phyloP scores from a whole-genome alignment of 1,140 invertebrate species.

The Drosophila lini region DNA sequence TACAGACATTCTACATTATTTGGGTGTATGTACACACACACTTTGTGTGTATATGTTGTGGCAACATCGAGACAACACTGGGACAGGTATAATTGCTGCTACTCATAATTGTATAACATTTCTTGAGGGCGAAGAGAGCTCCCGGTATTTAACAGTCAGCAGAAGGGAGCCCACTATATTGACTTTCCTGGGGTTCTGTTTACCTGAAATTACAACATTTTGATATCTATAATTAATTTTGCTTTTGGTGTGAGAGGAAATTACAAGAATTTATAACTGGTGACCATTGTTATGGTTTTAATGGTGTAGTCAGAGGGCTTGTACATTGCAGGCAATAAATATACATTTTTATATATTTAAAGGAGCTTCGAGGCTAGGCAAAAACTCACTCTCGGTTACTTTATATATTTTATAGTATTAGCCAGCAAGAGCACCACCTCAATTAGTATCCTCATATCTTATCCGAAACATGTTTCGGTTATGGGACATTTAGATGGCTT shows the following conservation, averaged over 20 bases:
- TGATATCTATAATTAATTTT: not conserved
- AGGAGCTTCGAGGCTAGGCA: too few relatives aligned
- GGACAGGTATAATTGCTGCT: slow-evolving; percentile 47
- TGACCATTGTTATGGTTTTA: not conserved
- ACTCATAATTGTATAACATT: slow-evolving; percentile 51
- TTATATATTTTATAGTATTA: too few relatives aligned
- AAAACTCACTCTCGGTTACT: not conserved
- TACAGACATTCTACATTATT: slow-evolving; percentile 50
- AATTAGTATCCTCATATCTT: slow-evolving; percentile 46
- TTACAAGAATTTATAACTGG: not conserved
- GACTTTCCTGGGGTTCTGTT: slow-evolving; percentile 3
- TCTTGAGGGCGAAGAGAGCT: slow-evolving; percentile 21
- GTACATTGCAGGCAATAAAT: not conserved
- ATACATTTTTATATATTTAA: too few relatives aligned
- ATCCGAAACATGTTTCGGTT: slow-evolving; percentile 44
- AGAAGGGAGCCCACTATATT: not conserved
- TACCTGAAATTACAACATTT: slow-evolving; percentile 1
- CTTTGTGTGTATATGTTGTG: slow-evolving; percentile 8
- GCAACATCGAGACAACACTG: slow-evolving; percentile 51
- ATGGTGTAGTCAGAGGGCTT: not conserved
- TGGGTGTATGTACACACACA: slow-evolving; percentile 11
- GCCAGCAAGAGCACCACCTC: slow-evolving; percentile 5
- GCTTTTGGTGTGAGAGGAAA: not conserved
- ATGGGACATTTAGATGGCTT: slow-evolving; percentile 40
- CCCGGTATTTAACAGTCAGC: slow-evolving; percentile 37